Percentiles rank a stretch among this genome's conserved stretches.
These are phyloP conservation scores for Polydrusus pterygomalis DNA, from an alignment of 2,888 invertebrate species.

Conservation along the genomic window DNA sequence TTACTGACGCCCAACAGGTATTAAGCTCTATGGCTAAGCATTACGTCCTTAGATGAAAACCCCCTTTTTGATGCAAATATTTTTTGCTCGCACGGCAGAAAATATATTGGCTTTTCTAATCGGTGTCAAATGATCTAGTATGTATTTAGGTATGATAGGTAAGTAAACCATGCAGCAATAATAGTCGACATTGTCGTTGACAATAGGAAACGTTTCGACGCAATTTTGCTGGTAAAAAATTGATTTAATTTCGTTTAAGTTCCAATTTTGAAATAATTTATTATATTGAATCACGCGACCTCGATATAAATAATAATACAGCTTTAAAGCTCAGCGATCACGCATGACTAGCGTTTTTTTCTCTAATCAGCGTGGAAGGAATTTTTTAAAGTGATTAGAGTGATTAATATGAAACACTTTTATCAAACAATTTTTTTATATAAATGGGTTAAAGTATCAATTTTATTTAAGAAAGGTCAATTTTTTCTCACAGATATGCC, in stretches of 20 bases:
- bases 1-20: no score
- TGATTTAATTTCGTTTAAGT: not conserved
- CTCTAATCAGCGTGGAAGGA: not conserved
- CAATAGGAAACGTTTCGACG: no score
- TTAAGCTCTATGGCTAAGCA: no score
- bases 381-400: constrained; percentile 15
- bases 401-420: constrained; percentile 1
- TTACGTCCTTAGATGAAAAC: no score
- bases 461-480: constrained; percentile 12
- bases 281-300: not conserved
- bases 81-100: no score
- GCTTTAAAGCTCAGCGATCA: not conserved
- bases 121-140: no score
- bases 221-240: not conserved
- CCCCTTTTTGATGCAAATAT: no score
- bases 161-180: no score
- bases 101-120: no score
- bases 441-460: not conserved
- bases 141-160: no score
- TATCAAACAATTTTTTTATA: constrained; percentile 9
- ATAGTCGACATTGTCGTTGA: no score
- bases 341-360: constrained; percentile 5
- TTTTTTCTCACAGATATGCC: not conserved
- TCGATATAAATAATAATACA: constrained; percentile 9
- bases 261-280: constrained; percentile 1